Percentiles rank a stretch among this genome's conserved stretches.
These are phyloP conservation scores for Acanthopleura granulata DNA, from an alignment of 2,888 invertebrate species.

Conservation along the genomic window DNA sequence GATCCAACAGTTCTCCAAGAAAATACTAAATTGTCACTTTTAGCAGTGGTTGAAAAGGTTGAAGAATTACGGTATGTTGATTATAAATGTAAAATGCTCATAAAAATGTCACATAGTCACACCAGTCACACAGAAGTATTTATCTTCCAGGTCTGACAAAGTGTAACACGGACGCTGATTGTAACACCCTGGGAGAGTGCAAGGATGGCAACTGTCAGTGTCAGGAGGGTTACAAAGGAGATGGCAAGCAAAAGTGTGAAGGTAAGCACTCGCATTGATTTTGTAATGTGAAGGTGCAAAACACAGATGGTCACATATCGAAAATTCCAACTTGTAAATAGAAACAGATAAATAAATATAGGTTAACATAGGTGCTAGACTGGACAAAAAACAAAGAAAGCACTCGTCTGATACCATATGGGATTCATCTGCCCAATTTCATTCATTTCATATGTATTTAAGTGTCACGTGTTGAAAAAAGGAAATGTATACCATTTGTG, in stretches of 20 bases:
- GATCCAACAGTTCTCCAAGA: too few relatives aligned
- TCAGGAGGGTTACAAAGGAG: conserved; percentile 20
- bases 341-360: neutral
- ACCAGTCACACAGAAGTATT: neutral
- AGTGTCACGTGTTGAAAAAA: too few relatives aligned
- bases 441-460: too few relatives aligned
- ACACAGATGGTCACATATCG: neutral
- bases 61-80: too few relatives aligned
- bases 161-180: conserved; percentile 12
- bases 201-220: conserved; percentile 5
- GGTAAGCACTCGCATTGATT: neutral
- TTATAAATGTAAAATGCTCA: too few relatives aligned
- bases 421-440: too few relatives aligned
- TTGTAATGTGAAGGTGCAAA: neutral
- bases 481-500: too few relatives aligned
- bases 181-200: conserved; percentile 11
- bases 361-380: neutral
- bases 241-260: conserved; percentile 17
- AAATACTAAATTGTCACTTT: too few relatives aligned
- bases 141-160: conserved; percentile 3
- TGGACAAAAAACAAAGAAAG: neutral
- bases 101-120: neutral
- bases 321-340: neutral
- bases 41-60: too few relatives aligned
- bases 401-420: too few relatives aligned